phyloP scores from a whole-genome alignment of 2,113 vertebrate species.

The Lontra canadensis region DNA sequence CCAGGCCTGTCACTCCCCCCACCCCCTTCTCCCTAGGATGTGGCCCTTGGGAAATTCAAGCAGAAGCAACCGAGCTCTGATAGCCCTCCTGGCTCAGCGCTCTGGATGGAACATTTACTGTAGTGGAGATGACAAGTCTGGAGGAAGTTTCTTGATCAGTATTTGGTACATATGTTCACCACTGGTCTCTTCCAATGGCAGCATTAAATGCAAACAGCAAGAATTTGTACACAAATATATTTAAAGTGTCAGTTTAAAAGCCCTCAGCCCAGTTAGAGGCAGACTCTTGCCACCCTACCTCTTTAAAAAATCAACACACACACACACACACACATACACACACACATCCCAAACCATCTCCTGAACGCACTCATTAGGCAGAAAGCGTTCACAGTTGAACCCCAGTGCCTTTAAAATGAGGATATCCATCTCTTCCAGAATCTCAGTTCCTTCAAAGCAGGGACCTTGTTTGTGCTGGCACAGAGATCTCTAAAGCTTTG shows the following conservation, averaged over 20 bases:
- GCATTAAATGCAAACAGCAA: conserved; percentile 9
- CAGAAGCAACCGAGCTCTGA: neutral
- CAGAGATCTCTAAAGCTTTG: neutral
- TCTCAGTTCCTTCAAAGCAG: neutral
- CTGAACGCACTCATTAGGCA: neutral
- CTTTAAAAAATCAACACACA: neutral
- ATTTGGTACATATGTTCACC: neutral
- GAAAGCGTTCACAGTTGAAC: neutral
- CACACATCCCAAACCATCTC: neutral
- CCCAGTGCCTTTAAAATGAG: neutral
- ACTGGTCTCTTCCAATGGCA: neutral
- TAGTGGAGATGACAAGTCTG: neutral
- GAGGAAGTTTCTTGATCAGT: neutral
- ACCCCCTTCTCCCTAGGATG: neutral
- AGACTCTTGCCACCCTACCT: neutral
- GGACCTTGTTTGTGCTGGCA: neutral
- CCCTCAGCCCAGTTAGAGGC: neutral
- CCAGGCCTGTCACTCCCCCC: neutral
- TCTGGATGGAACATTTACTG: neutral
- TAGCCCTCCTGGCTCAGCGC: neutral
- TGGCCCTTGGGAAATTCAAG: conserved; percentile 32
- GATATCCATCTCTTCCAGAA: neutral
- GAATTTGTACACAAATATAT: conserved; percentile 26
- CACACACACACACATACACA: neutral
- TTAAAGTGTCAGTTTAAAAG: conserved; percentile 5